A percentile compares a stretch with the other conserved stretches of the same genome.
Conservation (phyloP, 2,888 invertebrate species). For the Chymomyza amoena region DNA sequence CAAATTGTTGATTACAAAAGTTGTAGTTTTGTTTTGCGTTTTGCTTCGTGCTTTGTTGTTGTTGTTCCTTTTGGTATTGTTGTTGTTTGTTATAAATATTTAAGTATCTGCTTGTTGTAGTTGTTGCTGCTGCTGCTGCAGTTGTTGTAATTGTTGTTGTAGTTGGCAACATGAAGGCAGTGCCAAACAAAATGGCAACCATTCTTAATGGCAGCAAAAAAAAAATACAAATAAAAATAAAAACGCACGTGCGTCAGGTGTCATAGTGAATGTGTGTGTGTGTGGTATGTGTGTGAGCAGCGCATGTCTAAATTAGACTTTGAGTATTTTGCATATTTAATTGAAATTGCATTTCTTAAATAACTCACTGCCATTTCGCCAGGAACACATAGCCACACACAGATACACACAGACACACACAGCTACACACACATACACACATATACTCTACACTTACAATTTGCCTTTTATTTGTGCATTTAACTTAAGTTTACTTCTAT, state of each 20-base stretch:
- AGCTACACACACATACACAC: no score
- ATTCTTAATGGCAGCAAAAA: constrained; percentile 16
- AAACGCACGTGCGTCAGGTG: background rate
- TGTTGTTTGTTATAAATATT: constrained; percentile 60
- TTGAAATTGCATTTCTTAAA: constrained; percentile 71
- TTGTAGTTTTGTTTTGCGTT: constrained; percentile 51
- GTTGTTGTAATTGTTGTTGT: background rate
- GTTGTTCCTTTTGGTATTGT: background rate
- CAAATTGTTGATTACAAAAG: constrained; percentile 72
- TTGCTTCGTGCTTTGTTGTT: constrained; percentile 25
- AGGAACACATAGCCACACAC: constrained; percentile 30
- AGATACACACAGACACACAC: constrained; percentile 2
- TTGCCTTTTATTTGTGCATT: constrained; percentile 57
- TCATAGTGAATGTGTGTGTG: background rate
- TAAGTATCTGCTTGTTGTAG: constrained; percentile 62
- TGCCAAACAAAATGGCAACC: constrained; percentile 26
- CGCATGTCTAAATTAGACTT: constrained; percentile 65
- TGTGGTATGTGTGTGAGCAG: constrained; percentile 28
- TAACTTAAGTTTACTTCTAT: constrained; percentile 40
- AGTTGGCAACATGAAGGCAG: constrained; percentile 19
- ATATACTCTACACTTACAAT: background rate
- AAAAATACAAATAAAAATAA: background rate
- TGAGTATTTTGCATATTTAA: constrained; percentile 70
- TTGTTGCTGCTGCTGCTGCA: constrained; percentile 2
- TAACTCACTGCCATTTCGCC: constrained; percentile 62